Conservation (phyloP, 2,113 vertebrate species). For the Loxodonta africana region DNA sequence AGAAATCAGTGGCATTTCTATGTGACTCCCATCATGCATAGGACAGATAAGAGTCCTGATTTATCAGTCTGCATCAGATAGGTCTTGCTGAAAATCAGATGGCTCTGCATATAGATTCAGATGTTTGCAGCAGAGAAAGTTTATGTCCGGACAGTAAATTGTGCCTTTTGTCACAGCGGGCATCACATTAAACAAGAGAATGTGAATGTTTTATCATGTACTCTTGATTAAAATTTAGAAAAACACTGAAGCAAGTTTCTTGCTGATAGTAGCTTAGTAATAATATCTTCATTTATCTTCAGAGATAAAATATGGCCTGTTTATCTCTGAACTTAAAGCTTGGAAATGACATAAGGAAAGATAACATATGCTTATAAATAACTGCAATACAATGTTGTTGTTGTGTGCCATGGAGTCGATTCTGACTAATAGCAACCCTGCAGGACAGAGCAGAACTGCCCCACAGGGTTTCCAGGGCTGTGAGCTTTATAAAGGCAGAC, state of each 20-base stretch:
- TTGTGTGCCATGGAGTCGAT: not conserved
- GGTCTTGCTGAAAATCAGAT: conserved; percentile 11
- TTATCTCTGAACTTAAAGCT: conserved; percentile 55
- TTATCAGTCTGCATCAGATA: not conserved
- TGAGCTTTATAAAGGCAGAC: not conserved
- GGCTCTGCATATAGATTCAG: not conserved
- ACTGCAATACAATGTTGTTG: not conserved
- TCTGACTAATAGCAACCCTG: not conserved
- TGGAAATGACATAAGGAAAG: conserved; percentile 14
- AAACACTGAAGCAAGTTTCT: conserved; percentile 53
- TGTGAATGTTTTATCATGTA: conserved; percentile 17
- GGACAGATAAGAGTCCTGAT: not conserved
- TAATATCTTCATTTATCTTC: not conserved
- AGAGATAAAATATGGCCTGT: not conserved
- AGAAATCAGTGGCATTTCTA: not conserved
- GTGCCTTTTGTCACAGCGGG: not conserved
- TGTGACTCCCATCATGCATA: not conserved
- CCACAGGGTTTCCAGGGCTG: not conserved
- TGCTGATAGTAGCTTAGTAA: conserved; percentile 22
- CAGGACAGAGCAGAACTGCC: not conserved
- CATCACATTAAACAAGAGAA: not conserved
- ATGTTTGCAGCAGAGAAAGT: conserved; percentile 29
- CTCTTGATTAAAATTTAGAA: conserved; percentile 46
- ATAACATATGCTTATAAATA: not conserved
- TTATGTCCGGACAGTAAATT: not conserved